These are phyloP conservation scores for Celastrina argiolus DNA, from an alignment of 2,888 invertebrate genomes.

Conservation along the genomic window DNA sequence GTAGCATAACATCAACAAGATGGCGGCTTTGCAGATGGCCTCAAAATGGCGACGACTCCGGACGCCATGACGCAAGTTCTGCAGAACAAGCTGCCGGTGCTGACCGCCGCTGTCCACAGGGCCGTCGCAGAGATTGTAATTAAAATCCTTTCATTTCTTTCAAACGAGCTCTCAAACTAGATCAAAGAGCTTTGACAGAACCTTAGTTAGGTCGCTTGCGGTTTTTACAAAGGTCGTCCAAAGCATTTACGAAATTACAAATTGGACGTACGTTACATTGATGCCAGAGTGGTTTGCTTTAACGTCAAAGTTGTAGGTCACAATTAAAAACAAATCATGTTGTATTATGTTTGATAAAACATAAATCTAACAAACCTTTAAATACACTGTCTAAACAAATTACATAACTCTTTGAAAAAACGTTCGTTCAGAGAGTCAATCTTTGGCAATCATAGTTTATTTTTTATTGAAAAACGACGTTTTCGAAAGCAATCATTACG, in stretches of 20 bases:
- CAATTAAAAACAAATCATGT: background rate
- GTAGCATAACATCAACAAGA: background rate
- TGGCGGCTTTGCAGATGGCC: constrained; percentile 25
- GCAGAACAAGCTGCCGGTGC: constrained; percentile 36
- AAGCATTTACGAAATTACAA: constrained; percentile 3
- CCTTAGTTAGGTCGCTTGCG: background rate
- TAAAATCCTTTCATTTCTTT: constrained; percentile 14
- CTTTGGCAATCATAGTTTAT: no score
- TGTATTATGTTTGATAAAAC: no score
- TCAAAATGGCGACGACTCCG: constrained; percentile 42
- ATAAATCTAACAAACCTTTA: no score
- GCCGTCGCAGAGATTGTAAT: constrained; percentile 52
- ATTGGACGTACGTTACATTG: background rate
- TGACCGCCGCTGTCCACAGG: constrained; percentile 35
- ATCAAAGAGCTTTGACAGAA: constrained; percentile 4
- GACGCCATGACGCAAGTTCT: constrained; percentile 38
- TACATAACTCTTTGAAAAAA: no score
- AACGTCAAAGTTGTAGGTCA: background rate
- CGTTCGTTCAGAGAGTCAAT: no score
- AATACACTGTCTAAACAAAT: background rate
- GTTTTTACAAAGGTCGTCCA: background rate
- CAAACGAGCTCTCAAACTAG: background rate
- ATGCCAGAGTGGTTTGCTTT: background rate
- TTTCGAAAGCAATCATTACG: no score
- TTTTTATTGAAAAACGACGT: no score